Base-by-base conservation (phyloP, 92 coral and sea anemone genomes). In the Parazoanthus swiftii region DNA sequence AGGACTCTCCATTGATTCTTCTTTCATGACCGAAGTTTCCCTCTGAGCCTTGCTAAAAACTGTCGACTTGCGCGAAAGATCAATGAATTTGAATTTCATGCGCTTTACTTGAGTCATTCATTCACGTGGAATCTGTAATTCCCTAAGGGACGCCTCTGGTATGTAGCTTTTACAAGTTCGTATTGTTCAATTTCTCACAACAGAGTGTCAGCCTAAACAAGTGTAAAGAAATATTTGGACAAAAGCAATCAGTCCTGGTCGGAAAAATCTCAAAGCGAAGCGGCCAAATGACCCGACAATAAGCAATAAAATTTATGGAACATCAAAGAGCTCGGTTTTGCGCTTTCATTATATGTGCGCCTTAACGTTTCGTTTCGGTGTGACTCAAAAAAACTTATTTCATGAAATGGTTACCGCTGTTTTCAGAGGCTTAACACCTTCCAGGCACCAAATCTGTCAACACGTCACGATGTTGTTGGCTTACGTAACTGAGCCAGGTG, bases 181-280 rank as follows among this genome's bases (percentile, higher is more conserved):
- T 89, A 92, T 92, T 92, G 94, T 92, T 89, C 94, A 92, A 76
- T 36, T 85, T 56, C 81, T 91, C 83, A 76, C 91, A 85, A 88
- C 51, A 80, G 58, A 8, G 85, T 39, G 84, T 81, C 16, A 81
- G 77, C 87, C 56, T 72, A 46, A 84, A 84, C 59, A 84, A 44
- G 79, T 71, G 63, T 46, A 84, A 84, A 84, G 86, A 82, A 84
- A 46, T 25, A 44, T 29, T 29, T 25, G 87, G 46, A 71, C 87
- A 84, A 84, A 71, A 46, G 87, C 66, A 84, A 84, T 70, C 79
- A 48, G 29, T 36, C 36, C 48, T 70, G 68, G 87, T 84, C 87
- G 87, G 79, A 48, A 71, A 65, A 84, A 29, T 70, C 42, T 84
- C 87, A 84, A 84, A 84, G 87, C 42, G 67, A 84, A 71, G 87